Evolutionary conservation across 2,113 vertebrate species (phyloP).

Genomic region (Nycticorax nycticorax): DNA sequence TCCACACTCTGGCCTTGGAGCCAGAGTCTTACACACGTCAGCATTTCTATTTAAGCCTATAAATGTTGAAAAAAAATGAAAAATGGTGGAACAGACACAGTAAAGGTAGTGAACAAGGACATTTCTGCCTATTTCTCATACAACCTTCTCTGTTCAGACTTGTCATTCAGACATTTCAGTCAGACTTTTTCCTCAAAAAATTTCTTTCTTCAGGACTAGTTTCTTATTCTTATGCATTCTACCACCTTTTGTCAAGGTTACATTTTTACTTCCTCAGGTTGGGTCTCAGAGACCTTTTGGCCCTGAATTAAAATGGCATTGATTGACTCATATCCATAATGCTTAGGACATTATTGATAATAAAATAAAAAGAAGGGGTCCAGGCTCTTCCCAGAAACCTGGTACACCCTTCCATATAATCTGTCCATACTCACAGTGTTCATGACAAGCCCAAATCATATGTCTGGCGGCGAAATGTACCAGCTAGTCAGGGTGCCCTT

Average conservation of each 20-base stretch:
- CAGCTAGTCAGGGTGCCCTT: background rate
- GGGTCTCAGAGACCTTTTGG: background rate
- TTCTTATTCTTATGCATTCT: background rate
- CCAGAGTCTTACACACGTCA: background rate
- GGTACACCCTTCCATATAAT: background rate
- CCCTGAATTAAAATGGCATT: background rate
- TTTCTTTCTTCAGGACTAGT: background rate
- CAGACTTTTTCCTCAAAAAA: background rate
- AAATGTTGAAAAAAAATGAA: fast-evolving
- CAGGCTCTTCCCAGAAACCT: background rate
- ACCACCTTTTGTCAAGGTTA: background rate
- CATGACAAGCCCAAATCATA: background rate
- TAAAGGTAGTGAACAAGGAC: background rate
- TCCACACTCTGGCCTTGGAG: background rate
- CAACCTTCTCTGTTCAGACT: background rate
- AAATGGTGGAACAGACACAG: background rate
- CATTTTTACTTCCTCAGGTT: background rate
- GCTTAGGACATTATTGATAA: background rate
- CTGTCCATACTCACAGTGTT: background rate
- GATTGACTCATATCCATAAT: background rate
- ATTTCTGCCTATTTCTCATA: background rate
- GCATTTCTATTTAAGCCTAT: background rate
- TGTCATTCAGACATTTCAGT: background rate
- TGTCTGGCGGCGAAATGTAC: background rate
- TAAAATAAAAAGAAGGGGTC: background rate